Base-by-base conservation (phyloP, 92 coral and sea anemone species). In the Heteractis magnifica region DNA sequence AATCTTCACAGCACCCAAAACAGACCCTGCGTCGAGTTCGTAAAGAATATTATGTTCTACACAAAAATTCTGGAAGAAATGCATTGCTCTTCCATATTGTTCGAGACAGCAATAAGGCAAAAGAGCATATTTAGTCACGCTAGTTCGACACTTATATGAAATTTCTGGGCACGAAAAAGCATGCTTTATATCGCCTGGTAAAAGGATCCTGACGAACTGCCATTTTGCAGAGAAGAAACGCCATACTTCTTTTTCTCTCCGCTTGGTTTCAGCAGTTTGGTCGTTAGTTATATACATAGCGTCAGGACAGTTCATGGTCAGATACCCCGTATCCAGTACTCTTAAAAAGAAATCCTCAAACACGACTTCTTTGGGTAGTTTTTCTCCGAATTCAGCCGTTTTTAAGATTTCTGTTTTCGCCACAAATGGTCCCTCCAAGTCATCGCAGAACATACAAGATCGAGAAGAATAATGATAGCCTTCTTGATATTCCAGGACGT, bases 281-380 rank as follows among this genome's bases (percentile, higher is more conserved):
- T 86, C 85, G 41, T 23, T 51, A 14, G 84, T 80, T 12, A 79
- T 64, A 23, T 72, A 86, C 89, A 86, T 86, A 21, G 75, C 89
- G 48, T 86, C 89, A 9, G 89, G 89, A 71, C 89, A 86, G 48
- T 79, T 86, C 89, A 86, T 86, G 10, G 81, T 77, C 20, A 79
- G 56, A 11, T 86, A 65, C 13, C 83, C 79, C 11, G 58, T 79
- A 56, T 86, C 81, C 6, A 81, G 18, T 5, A 79, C 79, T 19
- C 84, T 56, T 59, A 85, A 52, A 56, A 85, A 85, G 15, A 85
- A 78, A 49, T 85, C 88, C 65, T 85, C 88, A 56, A 85, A 85
- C 34, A 85, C 53, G 52, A 85, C 79, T 4, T 79, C 88, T 13
- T 15, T 71, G 16, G 83, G 83, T 70, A 79, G 83, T 55, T 52